phyloP scores from a whole-genome alignment of 2,797 vertebrate species.

The Acanthopagrus latus region DNA sequence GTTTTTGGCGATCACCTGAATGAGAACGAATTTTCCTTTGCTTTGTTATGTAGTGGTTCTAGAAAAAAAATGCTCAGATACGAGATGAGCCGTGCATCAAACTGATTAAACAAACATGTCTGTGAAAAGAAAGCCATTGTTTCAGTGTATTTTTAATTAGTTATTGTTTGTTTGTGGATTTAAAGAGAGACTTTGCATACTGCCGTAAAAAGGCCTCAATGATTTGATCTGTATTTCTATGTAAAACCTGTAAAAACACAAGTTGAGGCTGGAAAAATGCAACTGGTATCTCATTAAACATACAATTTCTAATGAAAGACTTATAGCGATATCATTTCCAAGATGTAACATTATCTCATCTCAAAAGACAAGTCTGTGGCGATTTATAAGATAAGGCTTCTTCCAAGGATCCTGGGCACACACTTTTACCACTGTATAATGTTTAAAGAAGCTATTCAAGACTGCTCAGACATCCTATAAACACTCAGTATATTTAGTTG shows the following conservation, averaged over 20 bases:
- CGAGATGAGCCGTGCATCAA: background rate
- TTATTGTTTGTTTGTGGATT: background rate
- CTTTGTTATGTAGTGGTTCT: background rate
- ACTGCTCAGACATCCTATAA: constrained; percentile 39
- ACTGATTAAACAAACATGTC: background rate
- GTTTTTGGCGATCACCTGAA: background rate
- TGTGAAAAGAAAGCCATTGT: background rate
- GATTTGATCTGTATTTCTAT: no score
- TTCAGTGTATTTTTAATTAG: background rate
- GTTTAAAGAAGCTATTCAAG: constrained; percentile 13
- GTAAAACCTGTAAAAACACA: background rate
- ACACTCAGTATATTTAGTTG: constrained; percentile 46
- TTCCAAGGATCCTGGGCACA: background rate
- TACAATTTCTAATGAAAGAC: background rate
- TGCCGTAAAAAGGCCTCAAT: background rate
- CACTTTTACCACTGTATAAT: background rate
- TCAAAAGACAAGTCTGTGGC: background rate
- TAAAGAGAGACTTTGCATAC: background rate
- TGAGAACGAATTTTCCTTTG: background rate
- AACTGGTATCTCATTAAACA: background rate
- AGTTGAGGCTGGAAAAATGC: background rate
- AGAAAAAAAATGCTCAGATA: background rate
- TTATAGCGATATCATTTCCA: background rate
- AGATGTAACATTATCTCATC: background rate
- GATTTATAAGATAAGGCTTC: constrained; percentile 1